phyloP scores from a whole-genome alignment of 2,888 invertebrate genomes.

The Dryococelus australis region DNA sequence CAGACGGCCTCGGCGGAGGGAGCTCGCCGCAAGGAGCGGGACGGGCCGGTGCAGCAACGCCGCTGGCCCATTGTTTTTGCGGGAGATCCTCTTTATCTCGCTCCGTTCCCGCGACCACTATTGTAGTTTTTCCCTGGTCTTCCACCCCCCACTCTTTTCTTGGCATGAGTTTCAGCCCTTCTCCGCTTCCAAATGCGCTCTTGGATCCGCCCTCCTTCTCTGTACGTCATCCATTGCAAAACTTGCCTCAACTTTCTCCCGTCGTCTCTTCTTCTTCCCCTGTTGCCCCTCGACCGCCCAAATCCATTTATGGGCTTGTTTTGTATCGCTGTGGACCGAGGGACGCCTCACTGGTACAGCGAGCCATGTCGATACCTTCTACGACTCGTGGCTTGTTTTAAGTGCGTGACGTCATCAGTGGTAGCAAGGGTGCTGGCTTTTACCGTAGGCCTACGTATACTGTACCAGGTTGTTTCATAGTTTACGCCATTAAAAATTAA shows the following conservation, averaged over 20 bases:
- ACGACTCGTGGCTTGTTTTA: no score
- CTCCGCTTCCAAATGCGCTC: neutral
- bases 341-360: neutral
- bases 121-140: conserved; percentile 2
- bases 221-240: neutral
- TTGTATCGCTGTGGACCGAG: conserved; percentile 33
- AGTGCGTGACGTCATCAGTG: no score
- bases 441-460: no score
- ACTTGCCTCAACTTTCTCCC: conserved; percentile 18
- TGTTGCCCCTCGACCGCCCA: neutral
- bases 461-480: no score
- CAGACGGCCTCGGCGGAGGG: no score
- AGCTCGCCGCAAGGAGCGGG: no score
- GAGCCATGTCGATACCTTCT: neutral
- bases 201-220: neutral
- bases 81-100: neutral
- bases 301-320: conserved; percentile 40
- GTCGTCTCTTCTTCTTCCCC: neutral
- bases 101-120: neutral
- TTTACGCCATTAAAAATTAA: no score
- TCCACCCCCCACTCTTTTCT: neutral
- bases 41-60: no score
- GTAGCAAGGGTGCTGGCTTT: no score
- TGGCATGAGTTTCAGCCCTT: neutral
- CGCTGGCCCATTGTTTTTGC: no score